Evolutionary conservation across 2,888 invertebrate species (phyloP).

Genomic region (Caenorhabditis sp.): DNA sequence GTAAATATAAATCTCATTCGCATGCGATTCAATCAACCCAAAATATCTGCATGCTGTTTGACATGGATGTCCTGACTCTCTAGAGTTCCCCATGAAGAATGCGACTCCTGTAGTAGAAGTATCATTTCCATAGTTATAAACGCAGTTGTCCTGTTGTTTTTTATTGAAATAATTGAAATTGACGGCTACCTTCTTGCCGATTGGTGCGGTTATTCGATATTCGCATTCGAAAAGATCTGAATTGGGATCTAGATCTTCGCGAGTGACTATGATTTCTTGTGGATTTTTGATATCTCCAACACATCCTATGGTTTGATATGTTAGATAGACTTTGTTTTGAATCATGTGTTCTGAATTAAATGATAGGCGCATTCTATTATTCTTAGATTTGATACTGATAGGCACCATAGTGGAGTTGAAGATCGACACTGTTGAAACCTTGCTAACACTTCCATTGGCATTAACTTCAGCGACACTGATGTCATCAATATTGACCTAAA

Average conservation of each 20-base stretch:
- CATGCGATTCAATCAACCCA: slow-evolving; percentile 40
- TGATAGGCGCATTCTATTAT: slow-evolving; percentile 47
- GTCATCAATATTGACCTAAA: too few species aligned
- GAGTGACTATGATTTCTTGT: slow-evolving; percentile 38
- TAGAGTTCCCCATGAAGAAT: slow-evolving; percentile 45
- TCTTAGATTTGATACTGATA: slow-evolving; percentile 21
- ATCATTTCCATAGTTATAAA: not conserved
- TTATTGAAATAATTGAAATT: slow-evolving; percentile 34
- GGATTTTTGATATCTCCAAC: slow-evolving; percentile 50
- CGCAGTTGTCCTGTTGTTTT: slow-evolving; percentile 36
- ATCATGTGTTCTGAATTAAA: slow-evolving; percentile 39
- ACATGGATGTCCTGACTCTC: slow-evolving; percentile 45
- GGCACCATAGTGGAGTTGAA: too few species aligned
- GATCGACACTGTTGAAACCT: too few species aligned
- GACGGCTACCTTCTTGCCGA: slow-evolving; percentile 42
- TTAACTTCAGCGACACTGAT: too few species aligned
- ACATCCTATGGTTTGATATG: slow-evolving; percentile 65
- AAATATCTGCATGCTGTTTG: slow-evolving; percentile 34
- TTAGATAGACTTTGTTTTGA: slow-evolving; percentile 66
- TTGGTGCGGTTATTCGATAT: slow-evolving; percentile 51
- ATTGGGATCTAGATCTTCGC: slow-evolving; percentile 40
- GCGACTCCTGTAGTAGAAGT: not conserved
- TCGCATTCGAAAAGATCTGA: slow-evolving; percentile 53
- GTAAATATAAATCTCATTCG: slow-evolving; percentile 52
- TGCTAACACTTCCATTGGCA: too few species aligned